Conservation (phyloP, 1,140 invertebrate species). For the Bombus pyrosoma region DNA sequence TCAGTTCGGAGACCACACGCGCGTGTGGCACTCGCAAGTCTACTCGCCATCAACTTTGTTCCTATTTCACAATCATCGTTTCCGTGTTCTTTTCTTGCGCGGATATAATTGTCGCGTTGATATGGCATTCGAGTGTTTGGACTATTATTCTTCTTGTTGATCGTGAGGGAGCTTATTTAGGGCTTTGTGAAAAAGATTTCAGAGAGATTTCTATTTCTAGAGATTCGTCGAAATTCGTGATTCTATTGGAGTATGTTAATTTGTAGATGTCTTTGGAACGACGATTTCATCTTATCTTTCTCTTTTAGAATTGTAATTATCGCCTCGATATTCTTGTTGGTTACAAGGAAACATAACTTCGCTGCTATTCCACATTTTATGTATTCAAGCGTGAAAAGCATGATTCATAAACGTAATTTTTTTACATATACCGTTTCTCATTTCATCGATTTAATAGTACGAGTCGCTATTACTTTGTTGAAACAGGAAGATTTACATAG, state of each 20-base stretch:
- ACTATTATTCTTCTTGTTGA: neutral
- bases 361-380: neutral
- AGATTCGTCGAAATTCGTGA: too few species aligned
- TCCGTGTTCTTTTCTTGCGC: neutral
- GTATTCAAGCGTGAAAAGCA: neutral
- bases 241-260: too few species aligned
- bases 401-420: too few species aligned
- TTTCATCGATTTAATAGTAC: neutral
- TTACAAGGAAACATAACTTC: too few species aligned
- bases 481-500: too few species aligned
- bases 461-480: neutral
- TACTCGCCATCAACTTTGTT: neutral
- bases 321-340: too few species aligned
- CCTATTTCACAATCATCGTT: neutral
- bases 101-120: neutral
- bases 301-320: too few species aligned
- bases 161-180: neutral
- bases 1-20: slow-evolving; percentile 70
- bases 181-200: too few species aligned
- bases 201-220: too few species aligned
- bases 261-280: too few species aligned
- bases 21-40: neutral
- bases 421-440: neutral
- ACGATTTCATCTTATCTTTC: too few species aligned
- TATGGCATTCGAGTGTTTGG: too few species aligned